Evolutionary conservation across 2,888 invertebrate genomes (phyloP).

Genomic region (Melinopterus prodromus): DNA sequence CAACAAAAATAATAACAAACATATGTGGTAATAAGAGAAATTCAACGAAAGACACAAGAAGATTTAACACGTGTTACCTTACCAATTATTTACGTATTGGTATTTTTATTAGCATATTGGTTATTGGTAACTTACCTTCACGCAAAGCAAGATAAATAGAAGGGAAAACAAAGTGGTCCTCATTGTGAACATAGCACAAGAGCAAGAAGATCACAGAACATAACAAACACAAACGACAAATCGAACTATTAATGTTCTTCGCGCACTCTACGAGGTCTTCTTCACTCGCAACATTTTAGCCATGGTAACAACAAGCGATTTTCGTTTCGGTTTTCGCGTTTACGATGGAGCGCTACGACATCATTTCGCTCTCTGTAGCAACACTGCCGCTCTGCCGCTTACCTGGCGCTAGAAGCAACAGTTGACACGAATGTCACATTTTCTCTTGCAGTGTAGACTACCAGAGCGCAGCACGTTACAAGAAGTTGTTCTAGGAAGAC

Average conservation of each 20-base stretch:
- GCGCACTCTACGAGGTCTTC: neutral
- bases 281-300: neutral
- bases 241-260: neutral
- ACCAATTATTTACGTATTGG: no score
- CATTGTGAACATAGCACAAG: neutral
- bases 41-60: neutral
- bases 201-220: neutral
- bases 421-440: neutral
- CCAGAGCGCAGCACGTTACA: neutral
- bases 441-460: neutral
- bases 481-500: neutral
- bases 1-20: neutral
- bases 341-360: neutral
- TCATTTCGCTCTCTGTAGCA: neutral
- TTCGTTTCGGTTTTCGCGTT: neutral
- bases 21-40: neutral
- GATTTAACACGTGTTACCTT: no score
- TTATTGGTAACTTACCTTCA: neutral
- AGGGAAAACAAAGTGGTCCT: neutral
- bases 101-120: neutral
- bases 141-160: neutral
- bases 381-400: neutral
- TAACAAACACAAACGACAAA: neutral
- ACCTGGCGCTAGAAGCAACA: neutral
- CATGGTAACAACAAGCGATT: neutral